Evolutionary conservation across 1,140 invertebrate genomes (phyloP), one percentile per base, ranked within the genome.

Genomic region (Rhopalosiphum padi): DNA sequence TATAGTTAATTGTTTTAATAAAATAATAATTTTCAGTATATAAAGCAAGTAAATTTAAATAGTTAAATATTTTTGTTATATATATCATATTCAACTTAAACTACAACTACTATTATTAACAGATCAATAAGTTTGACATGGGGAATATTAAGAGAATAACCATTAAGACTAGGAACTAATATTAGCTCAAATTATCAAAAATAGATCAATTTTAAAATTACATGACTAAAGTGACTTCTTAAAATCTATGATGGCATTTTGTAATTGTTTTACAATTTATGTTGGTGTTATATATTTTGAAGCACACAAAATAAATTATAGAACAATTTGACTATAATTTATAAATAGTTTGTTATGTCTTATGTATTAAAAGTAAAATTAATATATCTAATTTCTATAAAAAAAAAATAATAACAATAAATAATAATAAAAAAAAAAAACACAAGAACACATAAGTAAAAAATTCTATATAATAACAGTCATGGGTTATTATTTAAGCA

Each of bases 81-180:
- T 68, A n/a, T 90, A 25, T 37, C 22, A 90, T 51, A n/a, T 23
- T 41, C 18, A 90, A 55, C 22, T 37, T 41, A 7, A n/a, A 77
- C 60, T 91, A 55, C 11, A n/a, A 77, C 60, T 91, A 55, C 11
- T 3, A 83, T 83, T 21, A 90, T 55, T 37, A 41, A 90, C 88
- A 90, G 43, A 82, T 83, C 68, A 92, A 92, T 92, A n/a, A 25
- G 25, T 48, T 77, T 92, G 21, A 23, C 35, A 35, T 9, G 37
- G 23, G 43, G 11, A 77, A 43, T 48, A 91, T 77, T 77, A 35
- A 11, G 48, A 92, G 30, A 83, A 83, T 82, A 35, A 92, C 23
- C 30, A 83, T 37, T 92, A 83, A 48, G 68, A 83, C 43, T 92
- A 92, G 90, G 68, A 92, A 92, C 43, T 92, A 92, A 83, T 83